Conservation (phyloP, 92 coral and sea anemone genomes). For the Porites cylindrica region DNA sequence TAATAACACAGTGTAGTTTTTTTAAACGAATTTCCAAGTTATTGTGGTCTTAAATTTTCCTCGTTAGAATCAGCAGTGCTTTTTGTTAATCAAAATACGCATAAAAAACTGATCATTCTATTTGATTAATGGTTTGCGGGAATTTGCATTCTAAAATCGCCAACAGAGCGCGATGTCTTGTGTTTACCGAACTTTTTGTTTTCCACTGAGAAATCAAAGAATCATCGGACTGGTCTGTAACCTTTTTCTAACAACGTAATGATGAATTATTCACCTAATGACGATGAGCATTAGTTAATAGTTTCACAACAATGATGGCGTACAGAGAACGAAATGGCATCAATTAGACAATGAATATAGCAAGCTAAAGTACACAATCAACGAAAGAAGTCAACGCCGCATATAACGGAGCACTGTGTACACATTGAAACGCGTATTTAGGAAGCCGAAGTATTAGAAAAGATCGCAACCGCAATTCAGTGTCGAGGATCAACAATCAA, state of each 20-base stretch:
- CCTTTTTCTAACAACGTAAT: background rate
- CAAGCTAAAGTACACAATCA: conserved; percentile 32
- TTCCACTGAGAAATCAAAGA: background rate
- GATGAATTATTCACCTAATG: conserved; percentile 6
- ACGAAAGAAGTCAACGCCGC: conserved; percentile 2
- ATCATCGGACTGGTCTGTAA: background rate
- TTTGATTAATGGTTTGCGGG: conserved; percentile 30
- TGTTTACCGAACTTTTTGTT: conserved; percentile 5
- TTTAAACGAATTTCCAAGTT: background rate
- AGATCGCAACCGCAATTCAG: background rate
- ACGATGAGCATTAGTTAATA: conserved; percentile 17
- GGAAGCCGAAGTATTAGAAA: background rate
- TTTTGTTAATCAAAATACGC: conserved; percentile 5
- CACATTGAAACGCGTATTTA: background rate
- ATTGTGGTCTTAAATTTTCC: background rate
- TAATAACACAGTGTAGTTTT: background rate
- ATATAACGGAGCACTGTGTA: conserved; percentile 27
- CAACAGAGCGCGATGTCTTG: background rate
- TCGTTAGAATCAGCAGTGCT: background rate
- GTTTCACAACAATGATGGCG: conserved; percentile 35
- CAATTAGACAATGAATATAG: conserved; percentile 18
- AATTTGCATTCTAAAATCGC: conserved; percentile 50
- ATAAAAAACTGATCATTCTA: background rate
- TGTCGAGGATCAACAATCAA: background rate
- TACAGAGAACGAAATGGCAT: conserved; percentile 27